These are phyloP conservation scores for Chiroxiphia lanceolata DNA, from an alignment of 2,797 vertebrate species.

Conservation along the genomic window DNA sequence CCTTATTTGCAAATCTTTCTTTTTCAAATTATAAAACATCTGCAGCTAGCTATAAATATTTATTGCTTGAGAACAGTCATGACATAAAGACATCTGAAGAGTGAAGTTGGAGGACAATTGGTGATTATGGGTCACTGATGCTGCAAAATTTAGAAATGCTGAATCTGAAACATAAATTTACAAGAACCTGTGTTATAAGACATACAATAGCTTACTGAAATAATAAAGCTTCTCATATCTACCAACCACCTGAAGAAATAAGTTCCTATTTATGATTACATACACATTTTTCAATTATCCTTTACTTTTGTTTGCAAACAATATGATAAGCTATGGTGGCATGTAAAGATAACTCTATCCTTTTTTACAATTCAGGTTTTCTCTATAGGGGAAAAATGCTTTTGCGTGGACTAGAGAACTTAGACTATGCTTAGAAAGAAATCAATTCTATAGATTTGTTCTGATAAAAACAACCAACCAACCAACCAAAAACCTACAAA, in stretches of 20 bases:
- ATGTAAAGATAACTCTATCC: background rate
- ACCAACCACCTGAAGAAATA: background rate
- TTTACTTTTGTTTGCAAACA: background rate
- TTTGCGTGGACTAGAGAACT: background rate
- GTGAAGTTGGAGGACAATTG: background rate
- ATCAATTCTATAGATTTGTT: background rate
- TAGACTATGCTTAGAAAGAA: background rate
- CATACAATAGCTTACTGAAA: background rate
- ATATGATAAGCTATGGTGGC: background rate
- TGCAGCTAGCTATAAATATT: constrained; percentile 11
- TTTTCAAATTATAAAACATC: constrained; percentile 12
- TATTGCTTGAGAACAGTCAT: background rate
- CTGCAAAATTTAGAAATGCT: background rate
- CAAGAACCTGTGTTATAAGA: background rate
- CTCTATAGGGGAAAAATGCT: background rate
- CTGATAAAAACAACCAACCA: background rate
- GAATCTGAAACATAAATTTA: background rate
- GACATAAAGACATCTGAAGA: background rate
- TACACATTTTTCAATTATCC: background rate
- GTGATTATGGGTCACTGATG: background rate
- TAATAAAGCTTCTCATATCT: background rate
- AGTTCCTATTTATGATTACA: background rate
- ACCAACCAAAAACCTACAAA: rapidly evolving
- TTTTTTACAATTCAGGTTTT: background rate
- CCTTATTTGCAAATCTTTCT: constrained; percentile 17